A percentile compares a stretch with the other conserved stretches of the same genome.
Conservation (phyloP, 2,888 invertebrate species). For the Hyalella azteca region DNA sequence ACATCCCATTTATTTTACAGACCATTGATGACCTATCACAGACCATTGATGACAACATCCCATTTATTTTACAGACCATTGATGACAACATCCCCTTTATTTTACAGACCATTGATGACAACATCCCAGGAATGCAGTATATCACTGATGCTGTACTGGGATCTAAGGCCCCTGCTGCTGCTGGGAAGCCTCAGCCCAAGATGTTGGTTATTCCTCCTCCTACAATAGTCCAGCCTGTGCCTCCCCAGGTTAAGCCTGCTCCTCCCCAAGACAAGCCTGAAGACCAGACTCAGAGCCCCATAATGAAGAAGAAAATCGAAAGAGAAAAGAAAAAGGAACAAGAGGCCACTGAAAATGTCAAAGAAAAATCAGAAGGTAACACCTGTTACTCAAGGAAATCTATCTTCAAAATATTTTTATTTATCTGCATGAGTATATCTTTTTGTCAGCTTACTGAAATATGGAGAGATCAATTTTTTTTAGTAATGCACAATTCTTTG, state of each 20-base stretch:
- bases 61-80: neutral
- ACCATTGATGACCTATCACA: neutral
- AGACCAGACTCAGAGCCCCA: neutral
- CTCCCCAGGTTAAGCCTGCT: neutral
- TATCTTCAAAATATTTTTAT: too few relatives aligned
- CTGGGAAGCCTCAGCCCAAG: neutral
- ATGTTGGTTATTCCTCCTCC: neutral
- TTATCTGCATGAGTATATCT: neutral
- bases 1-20: neutral
- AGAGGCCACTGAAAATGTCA: neutral
- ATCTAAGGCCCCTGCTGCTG: neutral
- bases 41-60: neutral
- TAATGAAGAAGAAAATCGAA: constrained; percentile 29
- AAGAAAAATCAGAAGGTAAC: neutral
- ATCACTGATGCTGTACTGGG: constrained; percentile 35
- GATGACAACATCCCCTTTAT: neutral
- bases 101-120: constrained; percentile 34
- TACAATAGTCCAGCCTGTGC: neutral
- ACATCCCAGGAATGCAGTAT: constrained; percentile 36
- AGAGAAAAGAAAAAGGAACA: constrained; percentile 26
- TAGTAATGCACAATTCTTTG: too few relatives aligned
- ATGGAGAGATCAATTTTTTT: too few relatives aligned
- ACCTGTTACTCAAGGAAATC: too few relatives aligned
- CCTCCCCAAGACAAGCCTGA: constrained; percentile 16
- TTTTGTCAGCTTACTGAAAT: too few relatives aligned